Base-by-base conservation (phyloP, 2,797 vertebrate genomes). In the Tolypeutes matacus region DNA sequence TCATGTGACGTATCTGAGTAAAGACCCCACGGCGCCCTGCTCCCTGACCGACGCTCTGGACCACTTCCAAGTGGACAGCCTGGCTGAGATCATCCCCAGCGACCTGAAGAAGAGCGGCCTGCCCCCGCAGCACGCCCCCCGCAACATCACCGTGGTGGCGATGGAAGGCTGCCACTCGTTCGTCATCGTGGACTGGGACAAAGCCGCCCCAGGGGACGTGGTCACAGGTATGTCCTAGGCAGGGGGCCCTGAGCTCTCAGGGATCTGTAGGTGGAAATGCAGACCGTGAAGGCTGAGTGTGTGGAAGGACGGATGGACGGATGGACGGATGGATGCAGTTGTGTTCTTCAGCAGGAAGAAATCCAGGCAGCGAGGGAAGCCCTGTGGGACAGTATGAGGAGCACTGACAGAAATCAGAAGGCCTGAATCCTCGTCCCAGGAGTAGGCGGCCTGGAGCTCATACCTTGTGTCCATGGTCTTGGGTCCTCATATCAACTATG, bases 141-240 rank as follows among this genome's bases (percentile, higher is more conserved):
- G 99, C 87, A 99, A 99, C 97, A 98, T 99, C 97, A 99, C 99
- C 0, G 98, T 99, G 7, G 99, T 99, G 0, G 99, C 99, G 75
- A 99, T 99, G 87, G 99, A 99, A 98, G 99, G 99, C 96, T 99
- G 99, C 97, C 99, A 99, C 89, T 99, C 99, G 1, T 99, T 99
- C 91, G 99, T 99, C 96, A 99, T 99, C 58, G 97, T 99, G 96
- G 99, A 99, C 98, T 99, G 99, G 99, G 99, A 98, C 87, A 99
- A 98, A 86, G 99, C 99, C n/a, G 87, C 98, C 76, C 99, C 97
- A 58, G 99, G 99, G 82, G 99, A 99, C 78, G 99, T 99, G 98
- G 99, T 99, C 89, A 99, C 99, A 99, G 99, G 99, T 99, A 98
- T 56, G 84, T 83, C 62, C 75, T 29, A 78, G 60, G 80, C 25